Conservation (phyloP, 2,113 vertebrate species). For the Misgurnus mizolepis region DNA sequence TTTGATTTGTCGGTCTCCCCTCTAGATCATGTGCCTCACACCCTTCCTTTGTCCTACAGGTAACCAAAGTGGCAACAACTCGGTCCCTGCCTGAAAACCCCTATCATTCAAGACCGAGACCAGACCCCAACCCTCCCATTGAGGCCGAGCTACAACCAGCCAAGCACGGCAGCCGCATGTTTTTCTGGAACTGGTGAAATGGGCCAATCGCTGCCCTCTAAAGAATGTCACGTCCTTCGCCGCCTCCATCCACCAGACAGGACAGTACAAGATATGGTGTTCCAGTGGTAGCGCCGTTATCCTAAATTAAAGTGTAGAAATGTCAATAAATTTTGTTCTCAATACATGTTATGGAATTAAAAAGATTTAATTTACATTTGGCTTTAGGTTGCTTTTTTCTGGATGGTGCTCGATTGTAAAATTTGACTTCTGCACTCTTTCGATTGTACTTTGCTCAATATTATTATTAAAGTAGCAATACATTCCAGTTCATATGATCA, state of each 20-base stretch:
- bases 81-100: slow-evolving; percentile 87
- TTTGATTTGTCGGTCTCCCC: not conserved
- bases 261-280: slow-evolving; percentile 23
- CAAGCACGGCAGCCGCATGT: slow-evolving; percentile 83
- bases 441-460: too few relatives aligned
- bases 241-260: slow-evolving; percentile 4
- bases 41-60: slow-evolving; percentile 66
- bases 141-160: slow-evolving; percentile 87
- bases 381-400: not conserved
- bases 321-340: slow-evolving; percentile 34
- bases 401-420: too few relatives aligned
- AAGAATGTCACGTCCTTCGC: not conserved
- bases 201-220: not conserved
- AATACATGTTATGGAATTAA: slow-evolving; percentile 42
- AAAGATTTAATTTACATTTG: slow-evolving; percentile 42
- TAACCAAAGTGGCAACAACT: slow-evolving; percentile 93
- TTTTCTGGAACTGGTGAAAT: slow-evolving; percentile 87
- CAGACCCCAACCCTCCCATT: slow-evolving; percentile 79
- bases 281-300: not conserved
- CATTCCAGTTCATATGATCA: not conserved
- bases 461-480: too few relatives aligned
- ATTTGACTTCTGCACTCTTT: too few relatives aligned
- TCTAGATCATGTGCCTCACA: not conserved
- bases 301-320: slow-evolving; percentile 41
- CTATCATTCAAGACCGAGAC: slow-evolving; percentile 85